phyloP scores from a whole-genome alignment of 2,888 invertebrate genomes.

The Steinernema hermaphroditum region DNA sequence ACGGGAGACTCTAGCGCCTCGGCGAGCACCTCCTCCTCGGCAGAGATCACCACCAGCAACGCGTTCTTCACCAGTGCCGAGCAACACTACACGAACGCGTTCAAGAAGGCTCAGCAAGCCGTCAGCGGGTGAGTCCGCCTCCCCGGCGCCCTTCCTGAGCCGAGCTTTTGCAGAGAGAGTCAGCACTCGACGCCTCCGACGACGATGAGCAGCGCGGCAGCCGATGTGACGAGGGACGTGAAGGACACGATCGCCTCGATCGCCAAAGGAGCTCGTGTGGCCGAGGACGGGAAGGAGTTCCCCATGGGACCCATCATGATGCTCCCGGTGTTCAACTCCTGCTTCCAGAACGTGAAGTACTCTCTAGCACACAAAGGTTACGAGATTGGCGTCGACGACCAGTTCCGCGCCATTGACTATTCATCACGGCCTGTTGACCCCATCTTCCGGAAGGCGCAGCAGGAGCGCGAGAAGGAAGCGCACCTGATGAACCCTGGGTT shows the following conservation, averaged over 20 bases:
- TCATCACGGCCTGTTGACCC: conserved; percentile 6
- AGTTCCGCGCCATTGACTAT: conserved; percentile 25
- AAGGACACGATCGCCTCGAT: conserved; percentile 2
- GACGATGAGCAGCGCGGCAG: conserved; percentile 17
- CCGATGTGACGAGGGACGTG: conserved; percentile 3
- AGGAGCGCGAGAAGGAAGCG: conserved; percentile 20
- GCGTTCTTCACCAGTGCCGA: not conserved
- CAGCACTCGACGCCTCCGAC: not conserved
- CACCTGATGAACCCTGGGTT: conserved; percentile 14
- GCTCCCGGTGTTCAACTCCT: conserved; percentile 16
- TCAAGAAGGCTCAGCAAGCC: conserved; percentile 23
- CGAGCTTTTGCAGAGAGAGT: not conserved
- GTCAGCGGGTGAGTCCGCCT: not conserved
- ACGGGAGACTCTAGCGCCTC: not conserved
- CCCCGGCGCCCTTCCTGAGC: not conserved
- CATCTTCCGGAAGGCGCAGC: conserved; percentile 15
- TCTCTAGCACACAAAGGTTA: conserved; percentile 18
- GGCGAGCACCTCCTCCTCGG: not conserved
- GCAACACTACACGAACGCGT: conserved; percentile 18
- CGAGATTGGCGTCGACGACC: conserved; percentile 19
- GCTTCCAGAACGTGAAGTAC: conserved; percentile 25
- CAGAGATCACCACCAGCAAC: not conserved
- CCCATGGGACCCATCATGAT: conserved; percentile 15
- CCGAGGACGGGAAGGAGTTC: conserved; percentile 13
- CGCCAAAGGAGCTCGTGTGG: not conserved